A percentile compares a stretch with the other conserved stretches of the same genome.
These are phyloP conservation scores for Sarcophaga bullata DNA, from an alignment of 1,140 invertebrate species.

Conservation along the genomic window DNA sequence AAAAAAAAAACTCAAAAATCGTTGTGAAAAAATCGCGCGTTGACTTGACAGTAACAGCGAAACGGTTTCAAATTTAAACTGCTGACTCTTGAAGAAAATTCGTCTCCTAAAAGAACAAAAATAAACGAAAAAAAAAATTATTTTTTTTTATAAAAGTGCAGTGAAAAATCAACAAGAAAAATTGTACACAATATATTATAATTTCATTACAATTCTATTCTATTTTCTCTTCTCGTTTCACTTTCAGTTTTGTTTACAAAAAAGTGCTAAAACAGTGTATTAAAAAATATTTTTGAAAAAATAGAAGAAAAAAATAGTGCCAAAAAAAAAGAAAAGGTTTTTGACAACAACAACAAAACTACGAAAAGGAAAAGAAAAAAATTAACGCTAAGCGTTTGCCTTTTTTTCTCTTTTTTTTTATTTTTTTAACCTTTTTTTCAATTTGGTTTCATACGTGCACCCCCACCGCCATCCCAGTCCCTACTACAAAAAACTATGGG, in stretches of 20 bases:
- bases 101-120: too few relatives aligned
- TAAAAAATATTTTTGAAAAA: neutral
- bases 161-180: neutral
- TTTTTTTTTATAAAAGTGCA: neutral
- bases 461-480: too few relatives aligned
- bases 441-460: neutral
- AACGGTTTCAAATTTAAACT: slow-evolving; percentile 29
- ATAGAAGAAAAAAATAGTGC: neutral
- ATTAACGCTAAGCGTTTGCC: slow-evolving; percentile 7
- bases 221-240: neutral
- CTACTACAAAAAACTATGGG: neutral
- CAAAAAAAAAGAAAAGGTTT: neutral
- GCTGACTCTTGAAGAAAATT: neutral
- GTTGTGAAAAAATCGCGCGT: neutral
- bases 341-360: neutral
- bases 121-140: too few relatives aligned
- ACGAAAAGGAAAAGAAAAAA: neutral
- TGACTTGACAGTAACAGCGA: neutral
- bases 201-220: neutral
- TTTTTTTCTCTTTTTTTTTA: slow-evolving; percentile 15
- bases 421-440: neutral
- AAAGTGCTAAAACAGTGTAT: slow-evolving; percentile 16
- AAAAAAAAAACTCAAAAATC: neutral
- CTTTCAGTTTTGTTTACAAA: slow-evolving; percentile 2
- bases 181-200: neutral